Evolutionary conservation across 2,113 vertebrate species (phyloP), one percentile per base, ranked within the genome.

Genomic region (Larimichthys crocea): DNA sequence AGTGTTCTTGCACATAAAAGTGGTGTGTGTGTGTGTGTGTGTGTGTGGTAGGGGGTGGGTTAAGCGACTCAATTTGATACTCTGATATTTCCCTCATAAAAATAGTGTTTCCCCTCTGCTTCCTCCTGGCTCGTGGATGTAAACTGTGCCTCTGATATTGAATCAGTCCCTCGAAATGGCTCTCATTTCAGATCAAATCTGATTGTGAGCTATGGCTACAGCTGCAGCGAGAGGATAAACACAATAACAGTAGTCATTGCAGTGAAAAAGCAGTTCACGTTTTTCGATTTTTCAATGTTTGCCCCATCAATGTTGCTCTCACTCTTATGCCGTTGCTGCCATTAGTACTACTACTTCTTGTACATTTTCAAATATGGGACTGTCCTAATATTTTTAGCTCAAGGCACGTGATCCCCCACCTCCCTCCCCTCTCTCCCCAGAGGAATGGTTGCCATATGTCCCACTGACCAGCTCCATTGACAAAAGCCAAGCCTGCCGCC

Each of bases 401-500:
- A 24, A 57, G 14, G 9, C 71, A 82, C 4, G 26, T 84, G 79
- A 83, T 56, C 35, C 15, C 35, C 17, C 8, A 26, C 2, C 20
- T 11, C 42, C 24, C 2, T 12, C 8, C 60, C 79, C 15, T 40
- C 35, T 9, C 35, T 40, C 9, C 35, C 35, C 35, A 40, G 5
- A 59, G 48, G 90, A 89, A 20, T 3, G 3, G n/a, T 4, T 48
- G 77, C 89, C 87, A 89, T 90, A 87, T 91, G 89, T 87, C 76
- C 44, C 56, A 74, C 72, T 76, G 76, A 83, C 72, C 59, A 74
- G 12, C 63, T 76, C 72, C 59, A 59, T 52, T 49, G 80, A 80
- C 56, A 22, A 62, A 63, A 82, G 76, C 69, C 76, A 74, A 57
- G 57, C 17, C 14, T 62, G 42, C 74, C 29, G 70, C 59, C 31